Conservation (phyloP, 1,140 invertebrate genomes). For the Brachionus sp. region DNA sequence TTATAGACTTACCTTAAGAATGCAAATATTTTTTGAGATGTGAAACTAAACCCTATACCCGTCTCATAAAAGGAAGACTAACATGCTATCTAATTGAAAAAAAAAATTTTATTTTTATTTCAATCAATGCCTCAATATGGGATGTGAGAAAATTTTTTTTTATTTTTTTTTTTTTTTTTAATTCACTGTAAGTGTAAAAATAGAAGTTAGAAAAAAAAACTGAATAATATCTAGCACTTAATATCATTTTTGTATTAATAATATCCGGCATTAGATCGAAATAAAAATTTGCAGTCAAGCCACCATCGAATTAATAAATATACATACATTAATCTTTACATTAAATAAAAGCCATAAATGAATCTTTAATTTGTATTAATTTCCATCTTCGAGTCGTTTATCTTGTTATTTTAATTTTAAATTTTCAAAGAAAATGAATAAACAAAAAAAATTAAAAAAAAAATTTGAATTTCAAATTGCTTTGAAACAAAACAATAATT, state of each 20-base stretch:
- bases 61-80: too few species aligned
- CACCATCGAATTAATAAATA: not conserved
- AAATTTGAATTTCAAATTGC: constrained; percentile 38
- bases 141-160: too few species aligned
- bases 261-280: not conserved
- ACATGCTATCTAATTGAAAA: too few species aligned
- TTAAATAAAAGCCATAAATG: not conserved
- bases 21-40: too few species aligned
- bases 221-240: too few species aligned
- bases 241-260: not conserved
- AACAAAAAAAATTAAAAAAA: not conserved
- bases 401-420: constrained; percentile 20
- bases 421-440: constrained; percentile 4
- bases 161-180: not conserved
- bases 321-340: not conserved
- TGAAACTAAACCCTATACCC: too few species aligned
- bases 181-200: too few species aligned
- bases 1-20: too few species aligned
- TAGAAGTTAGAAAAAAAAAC: too few species aligned
- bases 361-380: constrained; percentile 10
- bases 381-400: not conserved
- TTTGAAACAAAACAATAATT: constrained; percentile 8
- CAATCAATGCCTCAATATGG: too few species aligned
- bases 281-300: not conserved
- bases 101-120: too few species aligned